Conservation (phyloP, 2,888 invertebrate genomes). For the Brachyptera putata region DNA sequence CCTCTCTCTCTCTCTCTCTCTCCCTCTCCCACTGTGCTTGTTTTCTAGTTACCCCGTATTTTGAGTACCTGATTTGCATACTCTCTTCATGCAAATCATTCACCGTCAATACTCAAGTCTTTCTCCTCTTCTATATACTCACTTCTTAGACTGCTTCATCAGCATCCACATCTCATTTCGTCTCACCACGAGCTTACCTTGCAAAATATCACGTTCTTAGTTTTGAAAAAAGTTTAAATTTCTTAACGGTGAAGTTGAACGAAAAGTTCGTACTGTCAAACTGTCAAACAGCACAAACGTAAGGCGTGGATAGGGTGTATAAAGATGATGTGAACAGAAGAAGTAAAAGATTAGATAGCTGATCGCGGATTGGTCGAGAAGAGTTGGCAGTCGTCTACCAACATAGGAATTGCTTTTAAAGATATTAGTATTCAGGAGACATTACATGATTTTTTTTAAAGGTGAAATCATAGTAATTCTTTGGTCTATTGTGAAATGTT, state of each 20-base stretch:
- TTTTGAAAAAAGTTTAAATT: neutral
- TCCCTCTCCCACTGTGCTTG: neutral
- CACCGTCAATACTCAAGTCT: constrained; percentile 2
- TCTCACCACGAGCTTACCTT: neutral
- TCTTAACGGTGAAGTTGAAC: neutral
- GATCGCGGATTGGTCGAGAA: no score
- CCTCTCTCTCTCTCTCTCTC: neutral
- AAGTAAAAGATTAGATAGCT: no score
- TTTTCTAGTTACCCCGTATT: constrained; percentile 11
- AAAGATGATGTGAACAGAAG: no score
- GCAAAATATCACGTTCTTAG: constrained; percentile 2
- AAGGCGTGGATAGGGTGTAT: no score
- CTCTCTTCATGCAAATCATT: constrained; percentile 13
- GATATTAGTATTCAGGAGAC: no score
- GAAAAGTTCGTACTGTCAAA: neutral
- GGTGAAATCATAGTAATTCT: no score
- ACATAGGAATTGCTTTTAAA: no score
- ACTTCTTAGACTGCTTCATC: neutral
- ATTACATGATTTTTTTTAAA: no score
- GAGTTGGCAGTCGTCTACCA: no score
- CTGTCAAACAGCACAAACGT: no score
- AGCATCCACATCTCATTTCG: constrained; percentile 4
- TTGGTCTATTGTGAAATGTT: no score
- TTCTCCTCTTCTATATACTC: neutral
- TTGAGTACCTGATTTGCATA: constrained; percentile 9